Evolutionary conservation across 2,888 invertebrate species (phyloP).

Genomic region (Chloromyia formosa): DNA sequence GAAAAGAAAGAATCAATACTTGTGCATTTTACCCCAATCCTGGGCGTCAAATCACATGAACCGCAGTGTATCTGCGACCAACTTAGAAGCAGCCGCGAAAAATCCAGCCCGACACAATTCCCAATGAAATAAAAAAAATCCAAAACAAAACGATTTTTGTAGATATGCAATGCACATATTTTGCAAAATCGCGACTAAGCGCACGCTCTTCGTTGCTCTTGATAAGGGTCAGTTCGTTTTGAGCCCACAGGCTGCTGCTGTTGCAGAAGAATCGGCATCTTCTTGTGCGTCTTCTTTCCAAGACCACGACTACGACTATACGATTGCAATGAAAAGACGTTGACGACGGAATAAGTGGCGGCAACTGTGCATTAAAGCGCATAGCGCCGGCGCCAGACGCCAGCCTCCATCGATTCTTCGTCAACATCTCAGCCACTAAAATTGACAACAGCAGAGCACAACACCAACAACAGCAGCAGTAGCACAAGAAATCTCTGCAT

Average conservation of each 20-base stretch:
- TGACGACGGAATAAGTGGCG: conserved; percentile 29
- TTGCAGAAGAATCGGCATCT: not conserved
- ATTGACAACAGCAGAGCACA: conserved; percentile 33
- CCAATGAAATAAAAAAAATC: too few relatives aligned
- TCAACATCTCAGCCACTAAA: conserved; percentile 46
- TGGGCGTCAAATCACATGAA: too few relatives aligned
- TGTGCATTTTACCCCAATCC: too few relatives aligned
- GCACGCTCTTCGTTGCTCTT: not conserved
- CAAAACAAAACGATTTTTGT: too few relatives aligned
- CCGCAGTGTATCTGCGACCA: too few relatives aligned
- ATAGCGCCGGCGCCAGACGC: conserved; percentile 54
- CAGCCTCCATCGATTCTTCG: conserved; percentile 51
- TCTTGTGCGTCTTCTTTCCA: not conserved
- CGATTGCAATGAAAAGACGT: not conserved
- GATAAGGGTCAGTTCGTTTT: conserved; percentile 20
- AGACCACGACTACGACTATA: too few relatives aligned
- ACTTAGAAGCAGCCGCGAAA: too few relatives aligned
- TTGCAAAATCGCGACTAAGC: conserved; percentile 13
- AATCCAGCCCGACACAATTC: too few relatives aligned
- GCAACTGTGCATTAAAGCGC: conserved; percentile 47
- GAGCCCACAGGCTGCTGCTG: not conserved
- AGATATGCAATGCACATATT: too few relatives aligned
- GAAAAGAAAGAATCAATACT: too few relatives aligned
- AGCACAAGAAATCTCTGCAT: not conserved
- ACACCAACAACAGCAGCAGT: too few relatives aligned